Evolutionary conservation across 2,113 vertebrate genomes (phyloP).

Genomic region (Strigops habroptila): DNA sequence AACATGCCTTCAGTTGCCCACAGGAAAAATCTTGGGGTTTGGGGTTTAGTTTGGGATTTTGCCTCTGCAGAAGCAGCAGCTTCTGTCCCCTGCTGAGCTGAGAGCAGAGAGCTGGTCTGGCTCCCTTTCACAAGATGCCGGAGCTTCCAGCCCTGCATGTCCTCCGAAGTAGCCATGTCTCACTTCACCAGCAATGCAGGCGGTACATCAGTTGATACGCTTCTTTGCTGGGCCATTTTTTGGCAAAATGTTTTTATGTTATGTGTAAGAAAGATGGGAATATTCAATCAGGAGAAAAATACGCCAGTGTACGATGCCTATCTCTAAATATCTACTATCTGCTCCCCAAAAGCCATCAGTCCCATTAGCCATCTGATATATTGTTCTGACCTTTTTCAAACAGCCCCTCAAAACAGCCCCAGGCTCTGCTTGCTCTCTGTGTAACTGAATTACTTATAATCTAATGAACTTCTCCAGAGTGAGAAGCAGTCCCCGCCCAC

Average conservation of each 20-base stretch:
- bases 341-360: neutral
- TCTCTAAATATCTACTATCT: neutral
- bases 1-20: neutral
- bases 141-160: neutral
- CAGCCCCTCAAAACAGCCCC: conserved; percentile 33
- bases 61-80: neutral
- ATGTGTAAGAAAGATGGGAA: neutral
- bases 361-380: neutral
- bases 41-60: neutral
- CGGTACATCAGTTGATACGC: neutral
- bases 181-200: neutral
- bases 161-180: neutral
- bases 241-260: neutral
- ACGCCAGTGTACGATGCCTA: neutral
- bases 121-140: neutral
- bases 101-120: neutral
- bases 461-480: conserved; percentile 54
- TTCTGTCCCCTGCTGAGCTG: neutral
- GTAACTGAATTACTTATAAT: conserved; percentile 51
- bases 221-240: neutral
- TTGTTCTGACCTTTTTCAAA: conserved; percentile 43
- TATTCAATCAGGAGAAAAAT: neutral
- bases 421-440: conserved; percentile 17
- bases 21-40: neutral
- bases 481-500: conserved; percentile 45